phyloP scores from a whole-genome alignment of 1,140 invertebrate genomes.

The Drosophila kohkoa region DNA sequence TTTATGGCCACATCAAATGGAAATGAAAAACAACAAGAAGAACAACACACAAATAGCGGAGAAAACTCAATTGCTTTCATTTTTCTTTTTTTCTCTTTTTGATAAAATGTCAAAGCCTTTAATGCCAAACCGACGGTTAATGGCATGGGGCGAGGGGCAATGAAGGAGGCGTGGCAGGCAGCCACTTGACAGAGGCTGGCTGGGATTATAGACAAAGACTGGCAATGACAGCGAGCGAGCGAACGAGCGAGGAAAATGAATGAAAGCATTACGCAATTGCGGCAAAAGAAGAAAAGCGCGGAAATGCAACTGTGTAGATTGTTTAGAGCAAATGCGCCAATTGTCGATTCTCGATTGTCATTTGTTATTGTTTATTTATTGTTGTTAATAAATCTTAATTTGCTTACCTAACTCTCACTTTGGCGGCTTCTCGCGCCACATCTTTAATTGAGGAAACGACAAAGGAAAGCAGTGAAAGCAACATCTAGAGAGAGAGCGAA shows the following conservation, averaged over 20 bases:
- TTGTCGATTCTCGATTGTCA: constrained; percentile 40
- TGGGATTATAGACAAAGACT: constrained; percentile 50
- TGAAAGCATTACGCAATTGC: constrained; percentile 60
- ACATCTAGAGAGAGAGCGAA: constrained; percentile 22
- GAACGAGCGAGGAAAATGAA: constrained; percentile 39
- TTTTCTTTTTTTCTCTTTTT: constrained; percentile 41
- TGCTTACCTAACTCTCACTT: constrained; percentile 71
- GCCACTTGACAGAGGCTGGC: constrained; percentile 68
- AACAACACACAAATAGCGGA: constrained; percentile 18
- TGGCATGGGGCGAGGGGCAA: neutral
- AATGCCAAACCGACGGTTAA: constrained; percentile 40
- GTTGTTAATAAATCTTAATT: constrained; percentile 80
- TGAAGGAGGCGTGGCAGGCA: constrained; percentile 1
- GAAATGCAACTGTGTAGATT: constrained; percentile 27
- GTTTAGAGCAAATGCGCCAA: constrained; percentile 43
- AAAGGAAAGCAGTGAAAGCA: constrained; percentile 74
- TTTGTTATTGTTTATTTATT: constrained; percentile 72
- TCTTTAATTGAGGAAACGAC: constrained; percentile 69
- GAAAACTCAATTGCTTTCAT: constrained; percentile 49
- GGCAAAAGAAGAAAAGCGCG: constrained; percentile 54
- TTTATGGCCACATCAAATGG: constrained; percentile 77
- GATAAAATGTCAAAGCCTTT: constrained; percentile 82
- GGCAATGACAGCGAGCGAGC: constrained; percentile 53
- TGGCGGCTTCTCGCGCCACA: constrained; percentile 63
- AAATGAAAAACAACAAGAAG: constrained; percentile 53